Percentiles rank a stretch among this genome's conserved stretches.
Conservation (phyloP, 2,797 vertebrate species). For the Oreochromis mossambicus region DNA sequence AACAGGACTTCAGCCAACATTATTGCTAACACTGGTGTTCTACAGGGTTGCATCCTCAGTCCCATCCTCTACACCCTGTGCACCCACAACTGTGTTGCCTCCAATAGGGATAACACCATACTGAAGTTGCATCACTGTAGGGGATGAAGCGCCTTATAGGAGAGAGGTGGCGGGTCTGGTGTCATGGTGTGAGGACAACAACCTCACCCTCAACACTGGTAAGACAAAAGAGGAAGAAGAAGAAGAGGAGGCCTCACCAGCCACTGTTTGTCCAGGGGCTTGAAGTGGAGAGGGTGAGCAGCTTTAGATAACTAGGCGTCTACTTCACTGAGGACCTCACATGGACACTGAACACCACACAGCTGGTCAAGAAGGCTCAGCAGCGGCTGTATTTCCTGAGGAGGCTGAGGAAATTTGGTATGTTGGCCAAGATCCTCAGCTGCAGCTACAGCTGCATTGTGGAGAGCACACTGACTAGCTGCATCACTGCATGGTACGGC, state of each 20-base stretch:
- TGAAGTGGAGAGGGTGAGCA: not conserved
- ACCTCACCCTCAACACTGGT: not conserved
- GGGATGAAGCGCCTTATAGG: not conserved
- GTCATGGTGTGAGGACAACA: not conserved
- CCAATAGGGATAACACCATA: not conserved
- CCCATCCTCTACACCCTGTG: not conserved
- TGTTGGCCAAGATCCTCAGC: not conserved
- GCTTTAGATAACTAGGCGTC: not conserved
- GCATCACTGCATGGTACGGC: not conserved
- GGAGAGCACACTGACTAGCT: not conserved
- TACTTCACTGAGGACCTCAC: not conserved
- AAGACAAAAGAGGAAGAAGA: not conserved
- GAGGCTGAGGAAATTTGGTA: not conserved
- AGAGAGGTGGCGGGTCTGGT: not conserved
- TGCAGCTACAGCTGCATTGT: not conserved
- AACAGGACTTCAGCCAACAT: not conserved
- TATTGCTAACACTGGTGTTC: not conserved
- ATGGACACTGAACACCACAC: not conserved
- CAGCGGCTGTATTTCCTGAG: not conserved
- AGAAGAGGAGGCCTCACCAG: not conserved
- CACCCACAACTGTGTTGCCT: not conserved
- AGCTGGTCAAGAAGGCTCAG: not conserved
- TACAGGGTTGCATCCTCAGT: not conserved
- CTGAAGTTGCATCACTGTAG: not conserved
- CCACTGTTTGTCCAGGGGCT: fast-evolving